A percentile compares a stretch with the other conserved stretches of the same genome.
Conservation (phyloP, 2,888 invertebrate species). For the Seladonia tumulorum region DNA sequence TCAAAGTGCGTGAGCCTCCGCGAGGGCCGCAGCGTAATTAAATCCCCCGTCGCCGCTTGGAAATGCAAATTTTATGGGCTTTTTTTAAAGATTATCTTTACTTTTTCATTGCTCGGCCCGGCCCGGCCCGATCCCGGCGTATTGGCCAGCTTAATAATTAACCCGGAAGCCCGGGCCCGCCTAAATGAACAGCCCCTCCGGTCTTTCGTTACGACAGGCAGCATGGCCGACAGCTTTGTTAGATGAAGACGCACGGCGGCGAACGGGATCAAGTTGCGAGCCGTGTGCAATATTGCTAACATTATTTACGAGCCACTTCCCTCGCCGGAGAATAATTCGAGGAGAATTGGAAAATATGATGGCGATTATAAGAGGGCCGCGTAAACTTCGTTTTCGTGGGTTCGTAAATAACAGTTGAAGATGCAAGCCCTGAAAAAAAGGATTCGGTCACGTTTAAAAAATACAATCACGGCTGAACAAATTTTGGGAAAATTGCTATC, state of each 20-base stretch:
- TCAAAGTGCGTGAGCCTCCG: conserved; percentile 52
- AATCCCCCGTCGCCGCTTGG: conserved; percentile 46
- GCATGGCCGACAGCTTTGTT: background rate
- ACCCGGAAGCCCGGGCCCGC: background rate
- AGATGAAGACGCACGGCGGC: background rate
- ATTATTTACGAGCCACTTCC: background rate
- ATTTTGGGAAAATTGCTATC: too few species aligned
- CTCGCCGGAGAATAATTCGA: background rate
- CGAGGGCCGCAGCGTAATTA: conserved; percentile 61
- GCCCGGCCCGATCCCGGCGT: background rate
- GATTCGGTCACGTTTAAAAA: too few species aligned
- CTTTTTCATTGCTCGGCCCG: conserved; percentile 22
- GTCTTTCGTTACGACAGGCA: background rate
- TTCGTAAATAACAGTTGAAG: background rate
- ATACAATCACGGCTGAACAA: too few species aligned
- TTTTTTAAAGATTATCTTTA: conserved; percentile 40
- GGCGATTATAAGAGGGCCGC: background rate
- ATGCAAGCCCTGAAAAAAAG: too few species aligned
- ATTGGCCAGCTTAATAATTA: conserved; percentile 42
- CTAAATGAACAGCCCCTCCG: conserved; percentile 17
- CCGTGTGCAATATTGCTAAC: background rate
- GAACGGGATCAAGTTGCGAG: background rate
- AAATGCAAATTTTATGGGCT: conserved; percentile 49
- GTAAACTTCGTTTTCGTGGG: background rate
- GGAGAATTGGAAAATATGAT: background rate